phyloP scores from a whole-genome alignment of 1,140 invertebrate genomes.

The Dendrolimus punctatus region DNA sequence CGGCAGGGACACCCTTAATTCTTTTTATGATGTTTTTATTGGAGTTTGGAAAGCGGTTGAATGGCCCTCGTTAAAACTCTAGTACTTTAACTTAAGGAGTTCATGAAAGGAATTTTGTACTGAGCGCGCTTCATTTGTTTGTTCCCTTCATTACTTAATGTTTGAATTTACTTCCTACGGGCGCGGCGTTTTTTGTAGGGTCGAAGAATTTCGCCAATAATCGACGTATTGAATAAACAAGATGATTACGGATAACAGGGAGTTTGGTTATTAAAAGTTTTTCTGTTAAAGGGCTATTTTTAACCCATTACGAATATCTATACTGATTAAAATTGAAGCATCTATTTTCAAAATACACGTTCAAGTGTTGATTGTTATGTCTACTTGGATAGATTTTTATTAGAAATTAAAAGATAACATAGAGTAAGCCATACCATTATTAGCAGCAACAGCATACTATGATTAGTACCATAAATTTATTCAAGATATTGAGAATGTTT shows the following conservation, averaged over 20 bases:
- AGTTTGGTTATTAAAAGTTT: conserved; percentile 42
- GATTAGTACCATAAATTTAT: no score
- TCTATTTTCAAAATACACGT: no score
- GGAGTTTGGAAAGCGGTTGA: conserved; percentile 47
- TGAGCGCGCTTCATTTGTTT: conserved; percentile 38
- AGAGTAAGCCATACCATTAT: no score
- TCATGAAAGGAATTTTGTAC: conserved; percentile 31
- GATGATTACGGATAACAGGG: conserved; percentile 36
- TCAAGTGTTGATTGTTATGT: no score
- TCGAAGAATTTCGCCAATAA: conserved; percentile 52
- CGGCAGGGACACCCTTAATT: conserved; percentile 22
- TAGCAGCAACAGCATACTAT: no score
- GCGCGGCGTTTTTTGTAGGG: conserved; percentile 23
- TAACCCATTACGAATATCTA: neutral
- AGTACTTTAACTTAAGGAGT: conserved; percentile 25
- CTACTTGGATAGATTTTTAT: no score
- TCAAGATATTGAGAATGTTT: no score
- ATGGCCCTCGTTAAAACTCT: conserved; percentile 52
- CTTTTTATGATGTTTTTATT: conserved; percentile 56
- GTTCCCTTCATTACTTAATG: conserved; percentile 50
- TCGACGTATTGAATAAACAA: conserved; percentile 42
- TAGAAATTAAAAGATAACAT: no score
- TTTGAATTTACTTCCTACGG: conserved; percentile 42
- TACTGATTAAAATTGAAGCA: no score
- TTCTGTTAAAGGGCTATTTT: conserved; percentile 9